Base-by-base conservation (phyloP, 2,113 vertebrate species). In the Empidonax traillii region DNA sequence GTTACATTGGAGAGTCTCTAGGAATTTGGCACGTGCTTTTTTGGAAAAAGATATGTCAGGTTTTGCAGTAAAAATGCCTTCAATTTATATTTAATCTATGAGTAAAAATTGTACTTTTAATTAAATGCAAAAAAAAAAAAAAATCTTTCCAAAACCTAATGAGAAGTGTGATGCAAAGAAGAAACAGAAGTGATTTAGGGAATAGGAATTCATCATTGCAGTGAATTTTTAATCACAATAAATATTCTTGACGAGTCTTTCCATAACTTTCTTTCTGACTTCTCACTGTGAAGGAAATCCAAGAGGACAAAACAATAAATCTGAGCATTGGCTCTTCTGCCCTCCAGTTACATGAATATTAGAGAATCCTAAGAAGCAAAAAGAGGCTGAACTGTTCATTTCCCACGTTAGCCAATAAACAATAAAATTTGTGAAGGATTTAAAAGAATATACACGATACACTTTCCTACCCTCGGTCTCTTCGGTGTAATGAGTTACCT, bases 331-430 rank as follows among this genome's bases (percentile, higher is more conserved):
- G 44, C 11, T 31, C 14, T 83, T 68, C 39, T 59, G 58, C 49
- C n/a, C 10, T 71, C 61, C 0, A 0, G 31, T 39, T 59, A 4
- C 5, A n/a, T 3, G 31, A 51, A 14, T 4, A 59, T 37, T 20
- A 56, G 16, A 72, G 49, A 82, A 82, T 49, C 22, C 20, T 5
- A 46, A n/a, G n/a, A 56, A 90, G 25, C 41, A 69, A 76, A 61
- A 76, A 28, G 27, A 69, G 24, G 66, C 4, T 3, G 9, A 69
- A 56, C 5, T 2, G 5, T 14, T 71, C 0, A 35, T 77, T 63
- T 67, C 43, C 3, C n/a, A 27, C 28, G 41, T 71, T 49, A 81
- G 23, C 9, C n/a, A 89, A 37, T 18, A 81, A 61, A 76, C 17
- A 47, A 67, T 19, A 35, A 31, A 87, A 58, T 6, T 2, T 22